Percentiles rank a stretch among this genome's conserved stretches.
These are phyloP conservation scores for Nomada fabriciana DNA, from an alignment of 2,888 invertebrate genomes.

Conservation along the genomic window DNA sequence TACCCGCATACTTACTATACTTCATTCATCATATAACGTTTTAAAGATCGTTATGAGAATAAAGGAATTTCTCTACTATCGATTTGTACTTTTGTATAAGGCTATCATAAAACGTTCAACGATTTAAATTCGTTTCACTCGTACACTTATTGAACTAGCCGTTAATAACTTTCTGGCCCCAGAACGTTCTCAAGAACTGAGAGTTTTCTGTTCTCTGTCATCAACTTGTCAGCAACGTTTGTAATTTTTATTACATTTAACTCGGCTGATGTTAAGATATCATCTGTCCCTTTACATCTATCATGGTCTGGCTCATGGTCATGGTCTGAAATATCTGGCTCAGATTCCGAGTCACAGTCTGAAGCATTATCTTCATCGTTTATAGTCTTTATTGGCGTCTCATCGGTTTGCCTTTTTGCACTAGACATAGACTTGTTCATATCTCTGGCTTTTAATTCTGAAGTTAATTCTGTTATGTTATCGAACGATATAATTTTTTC, in stretches of 20 bases:
- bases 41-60: not conserved
- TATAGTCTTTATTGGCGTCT: not conserved
- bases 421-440: not conserved
- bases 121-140: not conserved
- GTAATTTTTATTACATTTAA: conserved; percentile 16
- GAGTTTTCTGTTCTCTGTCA: conserved; percentile 16
- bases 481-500: conserved; percentile 45
- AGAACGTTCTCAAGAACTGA: conserved; percentile 67
- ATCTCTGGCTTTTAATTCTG: conserved; percentile 2
- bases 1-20: no score
- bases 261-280: not conserved
- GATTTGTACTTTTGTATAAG: conserved; percentile 26
- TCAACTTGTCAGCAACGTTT: conserved; percentile 1
- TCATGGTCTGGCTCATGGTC: no score
- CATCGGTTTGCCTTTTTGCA: not conserved
- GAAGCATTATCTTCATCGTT: not conserved
- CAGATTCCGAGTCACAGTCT: conserved; percentile 5
- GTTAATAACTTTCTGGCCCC: conserved; percentile 66
- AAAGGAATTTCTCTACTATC: not conserved
- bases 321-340: conserved; percentile 50
- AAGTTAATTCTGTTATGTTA: conserved; percentile 1
- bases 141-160: no score
- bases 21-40: not conserved
- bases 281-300: no score
- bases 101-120: not conserved